Percentiles rank a stretch among this genome's conserved stretches.
These are phyloP conservation scores for Clanis bilineata DNA, from an alignment of 2,888 invertebrate species.

Conservation along the genomic window DNA sequence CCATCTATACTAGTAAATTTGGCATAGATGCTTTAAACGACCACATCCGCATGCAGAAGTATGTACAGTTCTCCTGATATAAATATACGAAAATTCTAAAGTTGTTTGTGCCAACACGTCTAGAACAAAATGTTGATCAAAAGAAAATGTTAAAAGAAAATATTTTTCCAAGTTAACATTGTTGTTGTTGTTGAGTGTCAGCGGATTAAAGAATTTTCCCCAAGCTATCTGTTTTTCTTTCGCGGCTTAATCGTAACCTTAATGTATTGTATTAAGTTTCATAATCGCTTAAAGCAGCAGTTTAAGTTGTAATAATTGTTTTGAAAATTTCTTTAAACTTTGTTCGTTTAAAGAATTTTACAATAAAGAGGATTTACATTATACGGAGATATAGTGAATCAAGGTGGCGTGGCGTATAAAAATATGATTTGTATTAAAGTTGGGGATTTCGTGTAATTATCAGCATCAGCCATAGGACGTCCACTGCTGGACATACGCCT, in stretches of 20 bases:
- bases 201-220: conserved; percentile 8
- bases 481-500: too few relatives aligned
- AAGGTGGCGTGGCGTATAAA: background rate
- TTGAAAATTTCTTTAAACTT: background rate
- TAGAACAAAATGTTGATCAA: conserved; percentile 9
- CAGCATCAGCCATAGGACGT: too few relatives aligned
- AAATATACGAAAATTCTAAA: background rate
- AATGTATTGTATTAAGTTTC: conserved; percentile 19
- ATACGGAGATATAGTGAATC: background rate
- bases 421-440: too few relatives aligned
- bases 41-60: too few relatives aligned
- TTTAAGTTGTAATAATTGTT: background rate
- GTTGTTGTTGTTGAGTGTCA: conserved; percentile 13
- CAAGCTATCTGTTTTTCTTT: conserved; percentile 8
- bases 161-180: conserved; percentile 15
- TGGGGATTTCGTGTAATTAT: too few relatives aligned
- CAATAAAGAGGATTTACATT: background rate
- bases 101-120: conserved; percentile 10
- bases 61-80: background rate
- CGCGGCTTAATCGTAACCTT: background rate
- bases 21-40: too few relatives aligned
- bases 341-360: background rate
- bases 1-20: too few relatives aligned
- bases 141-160: conserved; percentile 15
- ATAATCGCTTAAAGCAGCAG: background rate